Base-by-base conservation (phyloP, 2,113 vertebrate species). In the Aptenodytes forsteri region DNA sequence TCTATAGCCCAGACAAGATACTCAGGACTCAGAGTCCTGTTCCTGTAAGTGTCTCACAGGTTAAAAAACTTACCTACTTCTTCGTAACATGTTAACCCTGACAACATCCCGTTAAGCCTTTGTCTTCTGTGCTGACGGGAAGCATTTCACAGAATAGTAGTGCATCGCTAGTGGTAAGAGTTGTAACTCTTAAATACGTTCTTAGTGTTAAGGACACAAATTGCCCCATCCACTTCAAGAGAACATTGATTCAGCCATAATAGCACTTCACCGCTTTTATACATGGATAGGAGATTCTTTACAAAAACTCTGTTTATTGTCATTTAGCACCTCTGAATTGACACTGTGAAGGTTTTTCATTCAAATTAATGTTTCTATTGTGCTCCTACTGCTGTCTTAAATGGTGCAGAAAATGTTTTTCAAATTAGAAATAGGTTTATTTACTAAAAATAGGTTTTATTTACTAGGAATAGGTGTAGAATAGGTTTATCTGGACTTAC, bases 241-340 rank as follows among this genome's bases (percentile, higher is more conserved):
- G 29, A 90, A 29, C 16, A 17, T 65, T 88, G 27, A 32, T 86
- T 69, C 67, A 49, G 16, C 42, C 46, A 16, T 22, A 86, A 62
- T 5, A 69, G 34, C 36, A 23, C 62, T 88, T 79, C 32, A 67
- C 3, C 1, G 1, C 47, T 46, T 83, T 56, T 19, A 36, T 22
- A 47, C 54, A 25, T 22, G 44, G 14, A 29, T 29, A 58, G 25
- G 25, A 66, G 36, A 82, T 84, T 96, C 62, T 67, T 95, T 90
- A 73, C 81, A 90, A 82, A 56, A 56, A 65, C 49, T 82, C 88
- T 79, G 29, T 42, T 78, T 93, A 32, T 59, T 90, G 70, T 93
- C 69, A 97, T 88, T 97, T 95, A 94, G 65, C 84, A 95, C 34
- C n/a, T 95, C 89, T 77, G 85, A 97, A 81, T 85, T 76, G 77